phyloP scores from a whole-genome alignment of 2,888 invertebrate genomes.

The Scrobipalpa costella region DNA sequence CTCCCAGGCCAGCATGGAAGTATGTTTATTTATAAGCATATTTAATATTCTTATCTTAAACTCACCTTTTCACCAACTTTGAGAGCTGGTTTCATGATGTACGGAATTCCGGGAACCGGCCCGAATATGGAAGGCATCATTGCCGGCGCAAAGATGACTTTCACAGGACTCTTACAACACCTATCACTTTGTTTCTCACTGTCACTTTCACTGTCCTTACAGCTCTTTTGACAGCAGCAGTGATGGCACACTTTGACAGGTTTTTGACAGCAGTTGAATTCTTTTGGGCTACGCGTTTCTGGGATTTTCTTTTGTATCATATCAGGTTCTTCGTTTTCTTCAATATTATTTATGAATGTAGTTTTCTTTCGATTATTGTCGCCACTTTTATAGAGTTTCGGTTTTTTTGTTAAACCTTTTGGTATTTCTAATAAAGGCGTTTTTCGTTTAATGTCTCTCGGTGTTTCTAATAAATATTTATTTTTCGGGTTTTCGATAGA shows the following conservation, averaged over 20 bases:
- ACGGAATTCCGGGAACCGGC: conserved; percentile 59
- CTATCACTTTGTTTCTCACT: conserved; percentile 20
- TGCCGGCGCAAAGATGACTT: conserved; percentile 69
- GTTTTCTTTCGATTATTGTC: conserved; percentile 26
- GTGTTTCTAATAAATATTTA: conserved; percentile 65
- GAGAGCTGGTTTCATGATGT: conserved; percentile 55
- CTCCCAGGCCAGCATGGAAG: too few species aligned
- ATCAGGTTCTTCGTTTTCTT: conserved; percentile 33
- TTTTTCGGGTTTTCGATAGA: conserved; percentile 42
- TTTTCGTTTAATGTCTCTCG: conserved; percentile 64
- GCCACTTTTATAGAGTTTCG: conserved; percentile 48
- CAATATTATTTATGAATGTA: conserved; percentile 28
- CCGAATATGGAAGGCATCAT: conserved; percentile 71
- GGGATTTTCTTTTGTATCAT: conserved; percentile 45
- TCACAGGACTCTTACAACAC: conserved; percentile 55
- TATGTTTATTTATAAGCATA: too few species aligned
- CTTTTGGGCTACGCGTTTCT: conserved; percentile 31
- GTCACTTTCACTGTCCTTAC: conserved; percentile 29
- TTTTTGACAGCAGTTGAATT: conserved; percentile 32
- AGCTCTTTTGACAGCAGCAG: conserved; percentile 48
- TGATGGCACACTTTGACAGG: conserved; percentile 45
- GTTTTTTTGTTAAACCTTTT: conserved; percentile 56
- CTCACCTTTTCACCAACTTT: conserved; percentile 62
- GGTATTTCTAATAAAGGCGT: conserved; percentile 64
- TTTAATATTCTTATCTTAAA: neutral